Percentiles rank a stretch among this genome's conserved stretches.
phyloP scores from a whole-genome alignment of 2,113 vertebrate genomes.

The Tauraco erythrolophus region DNA sequence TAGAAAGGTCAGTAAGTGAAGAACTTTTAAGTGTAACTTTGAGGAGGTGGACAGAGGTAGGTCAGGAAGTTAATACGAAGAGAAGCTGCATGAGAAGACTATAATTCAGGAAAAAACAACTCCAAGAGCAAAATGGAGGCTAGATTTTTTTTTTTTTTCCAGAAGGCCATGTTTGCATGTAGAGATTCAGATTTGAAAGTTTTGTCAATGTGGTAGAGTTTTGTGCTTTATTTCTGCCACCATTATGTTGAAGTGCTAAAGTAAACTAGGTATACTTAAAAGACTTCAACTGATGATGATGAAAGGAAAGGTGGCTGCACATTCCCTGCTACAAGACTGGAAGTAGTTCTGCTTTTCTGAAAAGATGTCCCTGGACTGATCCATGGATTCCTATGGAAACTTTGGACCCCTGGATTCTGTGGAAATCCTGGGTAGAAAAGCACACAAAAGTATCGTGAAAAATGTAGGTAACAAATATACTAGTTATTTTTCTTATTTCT shows the following conservation, averaged over 20 bases:
- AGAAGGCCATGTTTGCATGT: neutral
- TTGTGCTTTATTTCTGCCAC: neutral
- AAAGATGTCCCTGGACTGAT: neutral
- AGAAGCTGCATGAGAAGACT: neutral
- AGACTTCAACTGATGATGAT: neutral
- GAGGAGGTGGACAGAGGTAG: neutral
- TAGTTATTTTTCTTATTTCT: neutral
- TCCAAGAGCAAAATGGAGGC: neutral
- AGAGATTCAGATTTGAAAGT: neutral
- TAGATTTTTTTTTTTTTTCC: too few relatives aligned
- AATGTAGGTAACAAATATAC: fast-evolving
- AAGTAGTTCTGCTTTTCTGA: neutral
- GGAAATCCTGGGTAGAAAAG: neutral
- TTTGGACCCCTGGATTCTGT: neutral
- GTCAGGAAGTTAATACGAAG: neutral
- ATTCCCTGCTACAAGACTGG: neutral
- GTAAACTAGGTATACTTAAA: neutral
- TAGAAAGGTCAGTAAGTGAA: neutral
- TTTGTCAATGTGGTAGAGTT: neutral
- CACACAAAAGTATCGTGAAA: neutral
- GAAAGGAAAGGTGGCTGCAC: neutral
- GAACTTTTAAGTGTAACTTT: neutral
- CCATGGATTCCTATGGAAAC: fast-evolving
- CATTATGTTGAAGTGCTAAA: neutral
- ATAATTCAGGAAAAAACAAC: neutral